Evolutionary conservation across 2,888 invertebrate species (phyloP), one percentile per base, ranked within the genome.

Genomic region (Drosophila acutilabella): DNA sequence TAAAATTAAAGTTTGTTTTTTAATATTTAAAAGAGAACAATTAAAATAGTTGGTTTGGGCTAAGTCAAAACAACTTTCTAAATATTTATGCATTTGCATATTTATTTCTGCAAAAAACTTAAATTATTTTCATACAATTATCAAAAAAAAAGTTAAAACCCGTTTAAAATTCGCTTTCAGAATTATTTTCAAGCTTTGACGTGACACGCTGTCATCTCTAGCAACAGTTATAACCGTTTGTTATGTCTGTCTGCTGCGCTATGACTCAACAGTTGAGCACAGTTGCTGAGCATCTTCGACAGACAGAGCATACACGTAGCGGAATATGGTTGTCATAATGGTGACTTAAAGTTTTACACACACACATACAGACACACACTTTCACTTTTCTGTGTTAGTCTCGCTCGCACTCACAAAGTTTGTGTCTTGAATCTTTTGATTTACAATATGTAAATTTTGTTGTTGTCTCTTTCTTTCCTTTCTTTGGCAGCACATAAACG

Each of bases 361-460:
- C 41, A 10, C 42, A 5, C 30, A 54, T 8, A 30, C 53, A 33
- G 6, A 4, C 44, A 33, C 5, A 42, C 30, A 42, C 53, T n/a
- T 47, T 30, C 47, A 14, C 36, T 36, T 30, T 8, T 8, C 26
- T 26, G 1, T 26, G 26, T 26, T 13, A 26, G 45, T 23, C 14
- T 33, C 14, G 2, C 30, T 42, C 16, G 0, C 33, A 33, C 16
- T 23, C 26, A 7, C 30, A 2, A 20, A 81, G 88, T 89, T 88
- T 78, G 74, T 88, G 61, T 64, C 72, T 57, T 82, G 38, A 85
- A 80, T 88, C 88, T 68, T 88, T 85, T 41, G 85, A 64, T 73
- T 57, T 59, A 64, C 40, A 74, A 56, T 54, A 44, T 53, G 26
- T 48, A 50, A 57, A 64, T 36, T n/a, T n/a, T 11, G 7, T n/a